Evolutionary conservation across 1,140 invertebrate genomes (phyloP), one percentile per base, ranked within the genome.

Genomic region (Coboldia fuscipes): DNA sequence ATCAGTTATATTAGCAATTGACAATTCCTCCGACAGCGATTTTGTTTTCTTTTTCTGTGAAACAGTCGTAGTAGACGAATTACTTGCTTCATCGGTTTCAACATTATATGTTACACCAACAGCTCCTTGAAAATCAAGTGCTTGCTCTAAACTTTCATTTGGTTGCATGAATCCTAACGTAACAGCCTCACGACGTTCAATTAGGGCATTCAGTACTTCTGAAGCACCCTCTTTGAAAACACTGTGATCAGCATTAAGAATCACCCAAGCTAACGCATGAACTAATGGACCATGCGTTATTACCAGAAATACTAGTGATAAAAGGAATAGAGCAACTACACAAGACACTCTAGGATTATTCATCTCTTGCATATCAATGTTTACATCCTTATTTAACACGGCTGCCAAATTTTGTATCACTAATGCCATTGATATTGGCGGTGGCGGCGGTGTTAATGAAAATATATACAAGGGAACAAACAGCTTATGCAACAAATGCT

Each of bases 301-400:
- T 37, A 97, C 94, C 20, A 96, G 61, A 60, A 94, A 96, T n/a
- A 96, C 85, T 72, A 96, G 82, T 4, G 89, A 93, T 26, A 96
- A 56, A 26, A 97, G 58, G 61, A 90, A 97, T 29, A 97, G 59
- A 1, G 88, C 71, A 1, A 96, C 83, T 3, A 93, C 81, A 35
- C 79, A 78, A 37, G 85, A 89, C 1, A 89, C 74, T 41, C 71
- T 68, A 12, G 76, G 75, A 54, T 68, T 65, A n/a, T 50, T 46
- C 53, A 40, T 66, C 53, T 57, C 51, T 36, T 56, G 48, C 23
- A 51, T 50, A 28, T 56, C 48, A 20, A 61, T 52, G 35, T 66
- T 59, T 3, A 63, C 51, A 27, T 56, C 60, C 39, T 66, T 66
- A 42, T 64, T 66, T 12, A 70, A 42, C 38, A 70, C 66, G n/a